Conservation (phyloP, 2,797 vertebrate genomes). For the Xiphorhynchus erythropygius region DNA sequence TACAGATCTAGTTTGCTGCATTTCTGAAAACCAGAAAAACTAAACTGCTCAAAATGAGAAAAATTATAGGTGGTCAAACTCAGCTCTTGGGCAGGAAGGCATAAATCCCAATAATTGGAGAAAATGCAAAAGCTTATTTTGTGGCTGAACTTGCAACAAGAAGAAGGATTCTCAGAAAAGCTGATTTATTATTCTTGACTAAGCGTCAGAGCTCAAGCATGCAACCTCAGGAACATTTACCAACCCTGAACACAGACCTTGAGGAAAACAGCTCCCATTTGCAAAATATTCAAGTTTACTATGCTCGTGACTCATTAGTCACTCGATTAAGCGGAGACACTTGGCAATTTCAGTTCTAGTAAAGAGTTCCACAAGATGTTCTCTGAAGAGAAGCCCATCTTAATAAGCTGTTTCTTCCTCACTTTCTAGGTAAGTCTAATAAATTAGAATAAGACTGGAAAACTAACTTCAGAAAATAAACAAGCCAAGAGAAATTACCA, state of each 20-base stretch:
- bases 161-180: slow-evolving; percentile 48
- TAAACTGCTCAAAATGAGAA: slow-evolving; percentile 53
- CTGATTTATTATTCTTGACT: slow-evolving; percentile 41
- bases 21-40: slow-evolving; percentile 60
- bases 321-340: background rate
- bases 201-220: slow-evolving; percentile 43
- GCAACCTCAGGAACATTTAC: slow-evolving; percentile 28
- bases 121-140: slow-evolving; percentile 47
- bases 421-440: background rate
- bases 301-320: background rate
- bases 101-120: slow-evolving; percentile 47
- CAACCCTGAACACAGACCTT: background rate
- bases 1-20: slow-evolving; percentile 46
- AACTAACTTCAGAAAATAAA: slow-evolving; percentile 10
- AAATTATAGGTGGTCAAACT: slow-evolving; percentile 50
- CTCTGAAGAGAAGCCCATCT: background rate
- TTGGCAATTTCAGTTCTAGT: background rate
- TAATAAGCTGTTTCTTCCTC: background rate
- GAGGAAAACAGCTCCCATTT: slow-evolving; percentile 1
- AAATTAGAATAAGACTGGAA: background rate
- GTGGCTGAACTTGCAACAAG: slow-evolving; percentile 53
- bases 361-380: background rate
- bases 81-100: slow-evolving; percentile 54
- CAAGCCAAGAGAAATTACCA: background rate
- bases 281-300: background rate